Evolutionary conservation across 1,140 invertebrate species (phyloP).

Genomic region (Trichonephila clavipes): DNA sequence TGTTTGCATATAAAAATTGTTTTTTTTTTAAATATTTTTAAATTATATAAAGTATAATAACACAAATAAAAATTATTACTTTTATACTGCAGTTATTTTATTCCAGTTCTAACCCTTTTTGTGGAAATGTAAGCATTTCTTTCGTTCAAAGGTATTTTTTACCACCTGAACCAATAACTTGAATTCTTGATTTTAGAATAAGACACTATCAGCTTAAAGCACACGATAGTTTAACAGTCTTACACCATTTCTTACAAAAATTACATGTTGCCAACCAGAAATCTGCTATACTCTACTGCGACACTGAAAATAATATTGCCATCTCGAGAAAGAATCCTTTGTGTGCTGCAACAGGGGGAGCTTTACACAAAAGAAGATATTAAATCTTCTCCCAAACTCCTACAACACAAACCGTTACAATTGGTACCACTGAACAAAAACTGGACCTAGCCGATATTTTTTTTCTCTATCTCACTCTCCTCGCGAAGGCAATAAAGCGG

Average conservation of each 20-base stretch:
- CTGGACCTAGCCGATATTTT: neutral
- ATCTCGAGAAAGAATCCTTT: neutral
- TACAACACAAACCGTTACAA: neutral
- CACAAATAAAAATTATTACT: too few relatives aligned
- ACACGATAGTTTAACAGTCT: neutral
- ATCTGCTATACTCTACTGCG: neutral
- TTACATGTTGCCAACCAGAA: neutral
- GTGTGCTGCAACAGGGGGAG: neutral
- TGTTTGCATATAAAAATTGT: too few relatives aligned
- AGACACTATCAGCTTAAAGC: neutral
- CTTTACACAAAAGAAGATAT: neutral
- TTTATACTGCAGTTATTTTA: neutral
- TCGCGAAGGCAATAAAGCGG: constrained; percentile 35
- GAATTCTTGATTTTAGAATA: too few relatives aligned
- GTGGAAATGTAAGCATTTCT: neutral
- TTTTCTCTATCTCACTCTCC: neutral
- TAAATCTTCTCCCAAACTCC: constrained; percentile 11
- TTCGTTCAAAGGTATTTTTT: neutral
- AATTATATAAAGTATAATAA: too few relatives aligned
- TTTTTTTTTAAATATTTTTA: too few relatives aligned
- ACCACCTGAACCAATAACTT: too few relatives aligned
- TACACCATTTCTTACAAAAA: neutral
- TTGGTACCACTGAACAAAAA: neutral
- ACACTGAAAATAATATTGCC: neutral
- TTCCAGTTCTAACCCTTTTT: neutral